Conservation (phyloP, 1,140 invertebrate genomes). For the Conus ventricosus region DNA sequence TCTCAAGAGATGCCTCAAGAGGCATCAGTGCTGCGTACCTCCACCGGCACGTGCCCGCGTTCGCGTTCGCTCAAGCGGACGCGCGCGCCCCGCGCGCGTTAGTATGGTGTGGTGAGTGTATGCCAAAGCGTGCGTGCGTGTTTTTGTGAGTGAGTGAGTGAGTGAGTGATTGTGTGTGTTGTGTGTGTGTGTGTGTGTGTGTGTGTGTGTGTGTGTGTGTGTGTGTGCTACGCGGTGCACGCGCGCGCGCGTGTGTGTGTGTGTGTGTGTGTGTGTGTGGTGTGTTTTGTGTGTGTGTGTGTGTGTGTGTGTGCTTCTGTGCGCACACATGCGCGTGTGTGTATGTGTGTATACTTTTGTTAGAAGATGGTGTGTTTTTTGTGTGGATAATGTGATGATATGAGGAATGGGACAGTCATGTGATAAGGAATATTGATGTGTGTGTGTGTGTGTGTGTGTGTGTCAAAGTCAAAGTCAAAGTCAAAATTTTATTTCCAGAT, state of each 20-base stretch:
- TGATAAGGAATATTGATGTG: no score
- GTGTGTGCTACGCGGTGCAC: background rate
- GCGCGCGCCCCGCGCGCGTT: background rate
- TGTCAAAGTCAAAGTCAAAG: no score
- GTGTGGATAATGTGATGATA: no score
- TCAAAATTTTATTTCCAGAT: no score
- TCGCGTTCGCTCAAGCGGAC: background rate
- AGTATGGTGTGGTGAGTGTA: background rate
- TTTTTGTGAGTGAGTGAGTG: background rate
- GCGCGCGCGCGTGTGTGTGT: background rate
- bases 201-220: background rate
- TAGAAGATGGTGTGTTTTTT: no score
- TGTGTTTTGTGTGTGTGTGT: background rate
- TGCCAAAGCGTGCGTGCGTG: background rate
- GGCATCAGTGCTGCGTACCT: no score
- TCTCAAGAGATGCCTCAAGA: no score
- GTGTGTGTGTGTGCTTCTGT: background rate
- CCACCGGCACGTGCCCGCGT: background rate
- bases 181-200: slow-evolving; percentile 7
- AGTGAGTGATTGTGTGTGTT: background rate
- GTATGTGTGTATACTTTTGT: no score
- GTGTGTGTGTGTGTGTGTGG: background rate
- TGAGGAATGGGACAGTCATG: no score
- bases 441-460: no score
- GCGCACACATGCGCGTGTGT: no score